Percentiles rank a stretch among this genome's conserved stretches.
phyloP scores from a whole-genome alignment of 2,113 vertebrate genomes.

The Haemorhous mexicanus region DNA sequence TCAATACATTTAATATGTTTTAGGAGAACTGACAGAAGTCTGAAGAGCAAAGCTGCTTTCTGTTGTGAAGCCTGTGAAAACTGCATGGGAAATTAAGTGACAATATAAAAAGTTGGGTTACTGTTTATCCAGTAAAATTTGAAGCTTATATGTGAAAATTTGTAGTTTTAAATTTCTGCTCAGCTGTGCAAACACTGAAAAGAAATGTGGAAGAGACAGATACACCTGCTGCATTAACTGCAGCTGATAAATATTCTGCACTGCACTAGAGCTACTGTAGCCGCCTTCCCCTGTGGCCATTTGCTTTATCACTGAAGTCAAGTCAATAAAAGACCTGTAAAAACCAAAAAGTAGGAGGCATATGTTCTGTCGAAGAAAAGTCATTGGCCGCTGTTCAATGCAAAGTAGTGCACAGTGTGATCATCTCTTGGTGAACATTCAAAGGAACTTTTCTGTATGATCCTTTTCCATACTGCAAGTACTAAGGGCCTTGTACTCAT shows the following conservation, averaged over 20 bases:
- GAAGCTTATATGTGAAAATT: background rate
- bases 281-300: constrained; percentile 2
- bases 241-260: constrained; percentile 13
- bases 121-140: background rate
- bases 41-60: background rate
- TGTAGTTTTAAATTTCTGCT: background rate
- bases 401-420: background rate
- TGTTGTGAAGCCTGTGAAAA: background rate
- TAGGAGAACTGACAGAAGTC: background rate
- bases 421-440: constrained; percentile 31
- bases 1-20: background rate
- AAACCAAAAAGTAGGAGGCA: background rate
- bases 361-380: background rate
- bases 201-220: background rate
- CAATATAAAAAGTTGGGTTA: background rate
- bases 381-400: background rate
- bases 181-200: background rate
- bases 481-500: background rate
- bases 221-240: constrained; percentile 25
- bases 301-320: constrained; percentile 38
- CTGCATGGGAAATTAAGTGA: background rate
- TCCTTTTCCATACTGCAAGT: background rate
- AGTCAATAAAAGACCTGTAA: constrained; percentile 44
- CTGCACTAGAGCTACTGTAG: background rate
- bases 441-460: constrained; percentile 10